A percentile compares a stretch with the other conserved stretches of the same genome.
Evolutionary conservation across 2,888 invertebrate genomes (phyloP).

Genomic region (Anagyrus pseudococci): DNA sequence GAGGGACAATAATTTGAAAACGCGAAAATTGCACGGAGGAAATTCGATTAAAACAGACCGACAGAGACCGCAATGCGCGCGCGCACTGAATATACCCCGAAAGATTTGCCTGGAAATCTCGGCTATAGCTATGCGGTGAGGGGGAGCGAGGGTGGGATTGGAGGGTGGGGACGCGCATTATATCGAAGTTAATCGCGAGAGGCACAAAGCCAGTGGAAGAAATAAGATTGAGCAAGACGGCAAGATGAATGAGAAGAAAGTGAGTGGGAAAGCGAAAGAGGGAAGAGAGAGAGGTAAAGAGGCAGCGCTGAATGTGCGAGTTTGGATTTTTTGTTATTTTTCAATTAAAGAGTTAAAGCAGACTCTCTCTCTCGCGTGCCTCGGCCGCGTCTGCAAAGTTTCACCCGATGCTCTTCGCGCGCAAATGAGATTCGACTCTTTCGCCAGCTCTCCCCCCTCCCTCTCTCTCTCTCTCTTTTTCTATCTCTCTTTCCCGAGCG

Average conservation of each 20-base stretch:
- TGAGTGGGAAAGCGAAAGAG: not conserved
- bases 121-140: not conserved
- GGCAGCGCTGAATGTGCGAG: not conserved
- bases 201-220: constrained; percentile 2
- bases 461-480: not conserved
- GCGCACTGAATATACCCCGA: not conserved
- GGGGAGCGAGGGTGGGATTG: not conserved
- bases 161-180: too few species aligned
- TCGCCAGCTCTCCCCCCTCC: not conserved
- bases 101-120: constrained; percentile 12
- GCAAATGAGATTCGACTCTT: constrained; percentile 44
- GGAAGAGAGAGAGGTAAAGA: not conserved
- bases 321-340: constrained; percentile 34
- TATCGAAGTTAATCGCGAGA: constrained; percentile 10
- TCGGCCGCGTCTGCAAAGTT: constrained; percentile 31
- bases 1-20: too few species aligned
- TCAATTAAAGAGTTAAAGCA: constrained; percentile 31
- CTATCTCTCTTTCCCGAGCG: too few species aligned
- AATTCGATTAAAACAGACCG: too few species aligned
- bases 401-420: constrained; percentile 41
- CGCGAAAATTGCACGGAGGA: too few species aligned
- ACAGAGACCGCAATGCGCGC: too few species aligned
- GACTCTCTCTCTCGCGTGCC: constrained; percentile 12
- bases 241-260: too few species aligned
- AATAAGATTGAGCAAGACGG: constrained; percentile 23